Percentiles rank a stretch among this genome's conserved stretches.
These are phyloP conservation scores for Xanthorhoe designata DNA, from an alignment of 2,888 invertebrate species.

Conservation along the genomic window DNA sequence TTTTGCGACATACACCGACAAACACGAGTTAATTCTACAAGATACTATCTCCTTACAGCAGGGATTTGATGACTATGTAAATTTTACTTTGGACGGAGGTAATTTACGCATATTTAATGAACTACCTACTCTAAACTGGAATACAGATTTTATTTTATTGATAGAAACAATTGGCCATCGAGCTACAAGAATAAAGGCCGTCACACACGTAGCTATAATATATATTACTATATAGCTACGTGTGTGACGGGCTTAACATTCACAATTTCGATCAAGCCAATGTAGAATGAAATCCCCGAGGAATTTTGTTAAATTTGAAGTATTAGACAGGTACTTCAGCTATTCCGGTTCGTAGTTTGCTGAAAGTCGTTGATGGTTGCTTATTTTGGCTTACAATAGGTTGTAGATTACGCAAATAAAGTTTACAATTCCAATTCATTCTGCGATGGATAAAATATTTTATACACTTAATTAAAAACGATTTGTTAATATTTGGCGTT, in stretches of 20 bases:
- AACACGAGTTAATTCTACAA: constrained; percentile 54
- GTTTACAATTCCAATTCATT: background rate
- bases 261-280: constrained; percentile 6
- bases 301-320: constrained; percentile 11
- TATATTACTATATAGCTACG: too few species aligned
- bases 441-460: background rate
- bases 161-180: background rate
- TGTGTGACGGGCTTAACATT: too few species aligned
- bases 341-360: constrained; percentile 4
- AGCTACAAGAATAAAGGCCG: constrained; percentile 1
- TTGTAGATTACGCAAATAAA: background rate
- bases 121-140: too few species aligned
- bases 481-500: too few species aligned
- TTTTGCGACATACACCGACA: constrained; percentile 67
- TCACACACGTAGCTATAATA: too few species aligned
- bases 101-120: constrained; percentile 28
- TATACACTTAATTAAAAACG: too few species aligned
- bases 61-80: constrained; percentile 67
- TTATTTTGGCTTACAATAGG: background rate
- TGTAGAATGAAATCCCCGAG: background rate
- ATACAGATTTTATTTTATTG: too few species aligned
- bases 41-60: constrained; percentile 61
- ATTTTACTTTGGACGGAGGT: constrained; percentile 69
- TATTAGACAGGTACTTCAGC: constrained; percentile 1
- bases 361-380: background rate